Conservation (phyloP, 2,888 invertebrate species). For the Xylocampa areola region DNA sequence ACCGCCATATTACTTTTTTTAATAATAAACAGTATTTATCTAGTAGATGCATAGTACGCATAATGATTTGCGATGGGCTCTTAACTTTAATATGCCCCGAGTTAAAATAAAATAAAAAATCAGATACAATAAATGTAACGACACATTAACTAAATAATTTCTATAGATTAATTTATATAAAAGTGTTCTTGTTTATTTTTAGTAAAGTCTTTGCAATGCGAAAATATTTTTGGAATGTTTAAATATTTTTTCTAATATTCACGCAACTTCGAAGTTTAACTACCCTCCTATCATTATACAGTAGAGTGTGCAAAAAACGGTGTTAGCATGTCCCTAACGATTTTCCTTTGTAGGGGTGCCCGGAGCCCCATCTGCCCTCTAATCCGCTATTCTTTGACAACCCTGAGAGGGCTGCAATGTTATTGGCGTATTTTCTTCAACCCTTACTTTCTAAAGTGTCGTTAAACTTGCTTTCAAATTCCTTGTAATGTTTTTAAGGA, state of each 20-base stretch:
- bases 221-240: not conserved
- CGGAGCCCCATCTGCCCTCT: constrained; percentile 58
- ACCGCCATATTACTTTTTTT: too few species aligned
- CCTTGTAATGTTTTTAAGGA: constrained; percentile 41
- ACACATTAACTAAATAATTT: too few species aligned
- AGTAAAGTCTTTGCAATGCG: too few species aligned
- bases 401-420: constrained; percentile 41
- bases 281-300: constrained; percentile 48
- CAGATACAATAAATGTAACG: too few species aligned
- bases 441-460: constrained; percentile 49
- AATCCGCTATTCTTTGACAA: constrained; percentile 63
- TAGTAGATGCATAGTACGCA: too few species aligned
- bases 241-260: not conserved
- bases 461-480: constrained; percentile 50
- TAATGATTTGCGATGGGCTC: too few species aligned
- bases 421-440: constrained; percentile 55
- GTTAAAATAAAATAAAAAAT: too few species aligned
- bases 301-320: constrained; percentile 66
- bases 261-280: constrained; percentile 25
- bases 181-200: too few species aligned
- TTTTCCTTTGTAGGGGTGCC: constrained; percentile 65
- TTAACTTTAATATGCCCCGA: too few species aligned
- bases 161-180: too few species aligned
- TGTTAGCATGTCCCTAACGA: constrained; percentile 71
- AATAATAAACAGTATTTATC: too few species aligned